Base-by-base conservation (phyloP, 37 sponge, comb jelly and placozoan species). In the Axinella damicornis region DNA sequence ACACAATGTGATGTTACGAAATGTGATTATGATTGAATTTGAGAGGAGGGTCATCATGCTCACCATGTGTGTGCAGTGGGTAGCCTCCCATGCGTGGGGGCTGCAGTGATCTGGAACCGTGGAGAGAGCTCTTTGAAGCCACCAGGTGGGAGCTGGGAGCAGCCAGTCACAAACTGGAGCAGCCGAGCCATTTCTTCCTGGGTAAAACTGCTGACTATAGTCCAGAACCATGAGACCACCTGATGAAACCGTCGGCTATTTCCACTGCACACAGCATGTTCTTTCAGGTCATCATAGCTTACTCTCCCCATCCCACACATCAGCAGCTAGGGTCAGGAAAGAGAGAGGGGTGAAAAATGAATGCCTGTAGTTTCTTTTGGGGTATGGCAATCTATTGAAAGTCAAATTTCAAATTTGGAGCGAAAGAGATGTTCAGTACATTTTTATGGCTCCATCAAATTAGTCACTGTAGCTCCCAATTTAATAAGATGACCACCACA, bases 1-100 rank as follows among this genome's bases (percentile, higher is more conserved):
- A n/a, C n/a, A n/a, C n/a, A n/a, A n/a, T n/a, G n/a, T n/a, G n/a
- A n/a, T n/a, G n/a, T n/a, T n/a, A n/a, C n/a, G n/a, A n/a, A n/a
- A n/a, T n/a, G n/a, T n/a, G n/a, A n/a, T n/a, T n/a, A n/a, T n/a
- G n/a, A n/a, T n/a, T n/a, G n/a, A n/a, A n/a, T n/a, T n/a, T n/a
- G n/a, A n/a, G n/a, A n/a, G n/a, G n/a, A n/a, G 46, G 6, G 46
- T 46, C 46, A 46, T 46, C 46, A 46, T 46, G 17, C 76, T 57
- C 69, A 96, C 97, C 97, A 96, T 22, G 97, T 96, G 76, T 94
- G 95, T 52, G 97, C 88, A 37, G 92, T 82, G 20, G 97, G 97
- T 9, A 96, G 81, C 28, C 83, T 57, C 27, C 91, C 92, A 40
- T 69, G 68, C 22, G 86, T 80, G 5, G 92, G 92, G 24, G 92